Conservation (phyloP, 2,797 vertebrate species). For the Phataginus tricuspis region DNA sequence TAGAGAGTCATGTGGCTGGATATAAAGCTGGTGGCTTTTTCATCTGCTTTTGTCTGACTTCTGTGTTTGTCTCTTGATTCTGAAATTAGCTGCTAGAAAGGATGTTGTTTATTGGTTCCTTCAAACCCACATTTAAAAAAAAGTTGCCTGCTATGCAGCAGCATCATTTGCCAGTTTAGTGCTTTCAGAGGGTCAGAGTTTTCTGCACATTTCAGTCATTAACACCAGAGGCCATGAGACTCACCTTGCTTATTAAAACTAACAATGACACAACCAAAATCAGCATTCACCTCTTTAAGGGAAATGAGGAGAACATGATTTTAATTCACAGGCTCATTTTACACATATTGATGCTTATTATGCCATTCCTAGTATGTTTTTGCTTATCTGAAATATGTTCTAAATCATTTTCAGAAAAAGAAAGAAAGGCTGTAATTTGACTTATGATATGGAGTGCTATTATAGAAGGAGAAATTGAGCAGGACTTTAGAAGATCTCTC, state of each 20-base stretch:
- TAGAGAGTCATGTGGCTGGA: not conserved
- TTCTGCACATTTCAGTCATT: not conserved
- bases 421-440: not conserved
- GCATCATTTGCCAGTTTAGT: not conserved
- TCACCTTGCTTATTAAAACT: not conserved
- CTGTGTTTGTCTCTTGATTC: not conserved
- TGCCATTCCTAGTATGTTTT: not conserved
- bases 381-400: not conserved
- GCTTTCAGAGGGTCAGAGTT: not conserved
- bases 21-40: not conserved
- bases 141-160: not conserved
- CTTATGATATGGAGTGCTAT: not conserved
- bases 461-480: not conserved
- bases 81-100: not conserved
- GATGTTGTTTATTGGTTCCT: not conserved
- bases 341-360: not conserved
- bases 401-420: not conserved
- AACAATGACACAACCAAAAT: not conserved
- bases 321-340: not conserved
- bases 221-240: not conserved
- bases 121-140: not conserved
- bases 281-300: not conserved
- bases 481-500: not conserved
- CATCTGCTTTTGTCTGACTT: not conserved
- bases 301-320: not conserved